Conservation (phyloP, 2,888 invertebrate genomes). For the Gymnosoma rotundatum region DNA sequence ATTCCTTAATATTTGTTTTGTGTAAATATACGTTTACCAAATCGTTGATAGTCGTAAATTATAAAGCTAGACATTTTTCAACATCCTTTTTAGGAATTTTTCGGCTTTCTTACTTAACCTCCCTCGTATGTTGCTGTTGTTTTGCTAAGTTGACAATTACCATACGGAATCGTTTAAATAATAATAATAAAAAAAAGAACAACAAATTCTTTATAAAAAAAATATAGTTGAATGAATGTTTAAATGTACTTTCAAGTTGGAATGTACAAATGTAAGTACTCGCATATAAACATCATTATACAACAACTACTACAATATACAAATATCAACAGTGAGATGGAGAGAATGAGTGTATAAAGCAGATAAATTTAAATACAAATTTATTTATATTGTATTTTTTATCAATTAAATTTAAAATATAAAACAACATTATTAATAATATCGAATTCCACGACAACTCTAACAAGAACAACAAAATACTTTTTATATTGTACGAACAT, state of each 20-base stretch:
- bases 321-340: background rate
- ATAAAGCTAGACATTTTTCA: no score
- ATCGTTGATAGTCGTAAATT: no score
- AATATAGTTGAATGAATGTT: slow-evolving; percentile 48
- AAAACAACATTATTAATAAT: slow-evolving; percentile 30
- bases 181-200: slow-evolving; percentile 40
- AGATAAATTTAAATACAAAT: slow-evolving; percentile 17
- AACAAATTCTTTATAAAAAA: slow-evolving; percentile 16
- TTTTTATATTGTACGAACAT: background rate
- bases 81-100: no score
- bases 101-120: no score
- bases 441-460: slow-evolving; percentile 23
- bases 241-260: background rate
- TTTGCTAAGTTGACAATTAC: slow-evolving; percentile 55
- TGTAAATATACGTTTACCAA: no score
- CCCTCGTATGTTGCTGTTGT: slow-evolving; percentile 39
- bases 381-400: slow-evolving; percentile 39
- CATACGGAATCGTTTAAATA: slow-evolving; percentile 60
- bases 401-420: slow-evolving; percentile 59
- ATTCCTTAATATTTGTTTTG: no score
- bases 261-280: background rate
- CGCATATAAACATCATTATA: background rate
- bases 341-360: slow-evolving; percentile 29
- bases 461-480: background rate
- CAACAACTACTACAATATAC: background rate